Evolutionary conservation across 2,113 vertebrate genomes (phyloP).

Genomic region (Cheilinus undulatus): DNA sequence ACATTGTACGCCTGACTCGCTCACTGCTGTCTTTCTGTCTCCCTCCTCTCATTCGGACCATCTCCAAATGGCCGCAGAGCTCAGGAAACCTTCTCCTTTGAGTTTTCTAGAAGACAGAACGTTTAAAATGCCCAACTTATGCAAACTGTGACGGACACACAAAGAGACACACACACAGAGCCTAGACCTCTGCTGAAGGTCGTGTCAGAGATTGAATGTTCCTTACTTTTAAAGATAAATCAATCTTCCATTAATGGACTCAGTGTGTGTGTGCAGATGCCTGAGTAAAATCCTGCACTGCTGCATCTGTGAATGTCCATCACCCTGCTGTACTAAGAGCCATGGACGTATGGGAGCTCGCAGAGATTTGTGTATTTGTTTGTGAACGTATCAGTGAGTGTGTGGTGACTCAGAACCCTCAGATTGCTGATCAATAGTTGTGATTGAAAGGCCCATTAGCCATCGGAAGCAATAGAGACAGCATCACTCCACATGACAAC

Average conservation of each 20-base stretch:
- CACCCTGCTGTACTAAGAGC: constrained; percentile 15
- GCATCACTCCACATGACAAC: constrained; percentile 66
- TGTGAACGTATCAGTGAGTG: neutral
- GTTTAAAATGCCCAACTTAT: constrained; percentile 22
- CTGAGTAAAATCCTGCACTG: constrained; percentile 12
- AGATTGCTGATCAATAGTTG: constrained; percentile 69
- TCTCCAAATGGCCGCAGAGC: neutral
- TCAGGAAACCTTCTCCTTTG: constrained; percentile 14
- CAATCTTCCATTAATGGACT: constrained; percentile 71
- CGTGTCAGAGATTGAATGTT: constrained; percentile 69
- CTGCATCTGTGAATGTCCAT: constrained; percentile 17
- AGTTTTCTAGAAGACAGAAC: constrained; percentile 22
- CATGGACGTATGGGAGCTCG: neutral
- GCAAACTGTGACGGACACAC: constrained; percentile 27
- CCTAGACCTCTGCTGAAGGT: constrained; percentile 54
- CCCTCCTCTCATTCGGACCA: neutral
- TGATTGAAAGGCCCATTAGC: constrained; percentile 74
- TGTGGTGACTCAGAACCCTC: constrained; percentile 47
- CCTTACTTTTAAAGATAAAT: constrained; percentile 73
- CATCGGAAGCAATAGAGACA: constrained; percentile 69
- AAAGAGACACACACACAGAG: constrained; percentile 11
- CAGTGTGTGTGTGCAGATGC: constrained; percentile 4
- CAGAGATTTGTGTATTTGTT: constrained; percentile 12
- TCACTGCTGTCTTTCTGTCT: neutral
- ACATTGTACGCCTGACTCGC: constrained; percentile 30